phyloP scores from a whole-genome alignment of 2,797 vertebrate species.

The Sebastes iracundus region DNA sequence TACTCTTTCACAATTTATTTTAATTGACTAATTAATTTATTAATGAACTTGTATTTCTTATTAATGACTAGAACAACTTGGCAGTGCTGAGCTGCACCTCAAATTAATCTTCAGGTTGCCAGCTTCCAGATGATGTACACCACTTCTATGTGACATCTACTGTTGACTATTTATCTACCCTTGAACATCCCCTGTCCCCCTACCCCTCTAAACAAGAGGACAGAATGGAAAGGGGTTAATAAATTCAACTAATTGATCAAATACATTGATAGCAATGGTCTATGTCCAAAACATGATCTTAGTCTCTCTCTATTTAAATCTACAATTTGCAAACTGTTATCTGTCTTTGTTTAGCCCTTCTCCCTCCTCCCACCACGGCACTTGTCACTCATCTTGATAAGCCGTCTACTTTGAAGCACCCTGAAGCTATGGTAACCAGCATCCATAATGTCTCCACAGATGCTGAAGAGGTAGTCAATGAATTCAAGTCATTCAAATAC shows the following conservation, averaged over 20 bases:
- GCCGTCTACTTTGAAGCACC: background rate
- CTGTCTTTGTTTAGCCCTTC: background rate
- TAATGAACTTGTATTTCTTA: too few relatives aligned
- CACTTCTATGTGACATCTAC: too few relatives aligned
- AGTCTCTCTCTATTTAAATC: background rate
- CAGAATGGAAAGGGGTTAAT: too few relatives aligned
- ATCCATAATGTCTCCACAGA: background rate
- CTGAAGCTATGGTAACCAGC: background rate
- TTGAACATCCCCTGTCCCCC: too few relatives aligned
- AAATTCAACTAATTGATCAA: background rate
- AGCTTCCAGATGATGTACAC: too few relatives aligned
- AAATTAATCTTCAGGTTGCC: too few relatives aligned
- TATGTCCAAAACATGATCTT: background rate
- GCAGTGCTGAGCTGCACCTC: too few relatives aligned
- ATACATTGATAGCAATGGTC: background rate
- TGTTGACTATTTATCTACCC: too few relatives aligned
- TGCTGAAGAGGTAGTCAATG: background rate
- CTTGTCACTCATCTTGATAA: background rate
- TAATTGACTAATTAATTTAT: too few relatives aligned
- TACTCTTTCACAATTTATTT: too few relatives aligned
- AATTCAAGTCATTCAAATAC: background rate
- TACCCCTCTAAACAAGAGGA: too few relatives aligned
- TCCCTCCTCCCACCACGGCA: background rate
- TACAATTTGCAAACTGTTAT: background rate
- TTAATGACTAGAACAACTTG: too few relatives aligned